phyloP scores from a whole-genome alignment of 2,113 vertebrate genomes.

The Clarias magur region DNA sequence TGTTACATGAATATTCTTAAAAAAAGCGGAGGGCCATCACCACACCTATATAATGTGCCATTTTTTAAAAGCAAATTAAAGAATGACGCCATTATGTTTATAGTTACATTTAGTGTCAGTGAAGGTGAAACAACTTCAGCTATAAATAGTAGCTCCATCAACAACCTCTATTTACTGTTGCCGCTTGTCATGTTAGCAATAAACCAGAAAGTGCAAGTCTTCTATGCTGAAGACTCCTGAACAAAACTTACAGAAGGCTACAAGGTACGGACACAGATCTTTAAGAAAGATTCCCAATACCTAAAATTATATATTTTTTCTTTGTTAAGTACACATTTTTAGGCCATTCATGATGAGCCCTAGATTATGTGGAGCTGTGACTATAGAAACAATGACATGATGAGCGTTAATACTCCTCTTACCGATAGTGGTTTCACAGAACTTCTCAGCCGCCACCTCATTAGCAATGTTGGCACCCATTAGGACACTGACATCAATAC shows the following conservation, averaged over 20 bases:
- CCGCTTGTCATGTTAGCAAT: background rate
- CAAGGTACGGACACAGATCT: background rate
- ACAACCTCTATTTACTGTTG: background rate
- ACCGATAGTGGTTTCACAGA: conserved; percentile 95
- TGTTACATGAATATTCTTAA: background rate
- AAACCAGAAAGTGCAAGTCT: background rate
- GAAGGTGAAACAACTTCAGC: background rate
- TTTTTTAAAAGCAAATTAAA: background rate
- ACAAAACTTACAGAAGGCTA: background rate
- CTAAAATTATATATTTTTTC: background rate
- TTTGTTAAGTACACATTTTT: background rate
- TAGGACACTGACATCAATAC: conserved; percentile 88
- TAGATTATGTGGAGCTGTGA: background rate
- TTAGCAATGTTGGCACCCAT: conserved; percentile 95
- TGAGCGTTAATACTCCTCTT: conserved; percentile 43
- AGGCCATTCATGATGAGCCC: background rate
- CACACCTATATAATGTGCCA: background rate
- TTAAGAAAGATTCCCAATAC: background rate
- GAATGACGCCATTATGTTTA: background rate
- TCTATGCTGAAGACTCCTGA: background rate
- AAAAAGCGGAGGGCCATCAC: background rate
- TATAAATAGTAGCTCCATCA: background rate
- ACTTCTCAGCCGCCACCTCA: conserved; percentile 89
- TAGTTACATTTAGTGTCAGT: background rate
- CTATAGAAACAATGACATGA: background rate